Percentiles rank a stretch among this genome's conserved stretches.
Evolutionary conservation across 1,140 invertebrate species (phyloP).

Genomic region (Drosophila asahinai): DNA sequence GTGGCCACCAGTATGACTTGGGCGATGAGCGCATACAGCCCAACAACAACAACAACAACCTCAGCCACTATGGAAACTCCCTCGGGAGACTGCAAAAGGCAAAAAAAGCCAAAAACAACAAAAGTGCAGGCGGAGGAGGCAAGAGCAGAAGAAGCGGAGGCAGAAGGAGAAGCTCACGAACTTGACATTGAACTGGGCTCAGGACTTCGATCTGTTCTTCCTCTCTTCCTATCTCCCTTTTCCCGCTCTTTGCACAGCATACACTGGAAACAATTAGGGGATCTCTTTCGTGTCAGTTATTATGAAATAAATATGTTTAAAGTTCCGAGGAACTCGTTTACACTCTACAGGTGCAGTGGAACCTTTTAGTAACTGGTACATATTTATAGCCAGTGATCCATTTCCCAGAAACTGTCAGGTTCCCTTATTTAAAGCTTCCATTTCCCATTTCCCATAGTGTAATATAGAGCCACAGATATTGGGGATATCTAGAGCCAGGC

Average conservation of each 20-base stretch:
- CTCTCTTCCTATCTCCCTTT: not conserved
- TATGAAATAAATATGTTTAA: not conserved
- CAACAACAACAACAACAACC: conserved; percentile 9
- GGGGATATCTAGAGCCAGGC: not conserved
- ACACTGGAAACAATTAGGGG: not conserved
- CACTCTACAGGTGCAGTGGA: not conserved
- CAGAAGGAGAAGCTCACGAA: conserved; percentile 29
- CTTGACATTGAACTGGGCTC: conserved; percentile 67
- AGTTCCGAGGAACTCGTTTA: no score
- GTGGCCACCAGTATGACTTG: conserved; percentile 37
- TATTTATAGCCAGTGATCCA: no score
- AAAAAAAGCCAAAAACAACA: not conserved
- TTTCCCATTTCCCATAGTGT: no score
- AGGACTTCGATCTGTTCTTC: not conserved
- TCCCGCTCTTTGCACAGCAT: not conserved
- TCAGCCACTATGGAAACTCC: conserved; percentile 7
- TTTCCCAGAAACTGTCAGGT: no score
- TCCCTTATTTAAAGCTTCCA: no score
- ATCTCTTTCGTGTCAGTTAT: not conserved
- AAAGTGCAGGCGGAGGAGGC: not conserved
- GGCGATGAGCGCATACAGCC: conserved; percentile 58
- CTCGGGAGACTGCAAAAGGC: not conserved
- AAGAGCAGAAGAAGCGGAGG: not conserved
- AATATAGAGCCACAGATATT: not conserved
- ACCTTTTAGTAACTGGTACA: not conserved